Conservation (phyloP, 2,797 vertebrate genomes). For the Tapirus indicus region DNA sequence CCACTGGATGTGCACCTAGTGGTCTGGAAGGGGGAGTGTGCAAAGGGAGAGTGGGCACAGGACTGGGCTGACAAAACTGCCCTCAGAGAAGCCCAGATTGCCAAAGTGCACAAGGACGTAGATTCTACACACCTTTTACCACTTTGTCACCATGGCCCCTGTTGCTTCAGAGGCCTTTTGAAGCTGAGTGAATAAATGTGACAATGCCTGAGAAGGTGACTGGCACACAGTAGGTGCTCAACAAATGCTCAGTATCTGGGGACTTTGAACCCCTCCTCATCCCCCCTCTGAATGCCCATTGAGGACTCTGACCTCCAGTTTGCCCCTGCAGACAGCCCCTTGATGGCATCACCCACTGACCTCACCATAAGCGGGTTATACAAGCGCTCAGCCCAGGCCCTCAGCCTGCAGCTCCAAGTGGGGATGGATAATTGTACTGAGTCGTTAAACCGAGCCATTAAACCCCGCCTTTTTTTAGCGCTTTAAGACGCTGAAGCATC, state of each 20-base stretch:
- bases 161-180: background rate
- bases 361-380: background rate
- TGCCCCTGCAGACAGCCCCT: background rate
- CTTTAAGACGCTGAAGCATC: background rate
- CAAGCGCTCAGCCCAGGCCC: accelerated
- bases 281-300: background rate
- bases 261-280: background rate
- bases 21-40: background rate
- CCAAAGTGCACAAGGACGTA: background rate
- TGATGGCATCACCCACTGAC: too few species aligned
- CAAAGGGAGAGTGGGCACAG: background rate
- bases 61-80: background rate
- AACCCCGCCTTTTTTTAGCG: background rate
- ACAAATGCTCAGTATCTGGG: background rate
- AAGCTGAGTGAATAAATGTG: background rate
- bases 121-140: too few species aligned
- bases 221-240: background rate
- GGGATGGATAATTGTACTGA: background rate
- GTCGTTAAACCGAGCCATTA: background rate
- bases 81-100: accelerated
- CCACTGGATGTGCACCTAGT: accelerated
- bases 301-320: background rate
- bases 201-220: background rate
- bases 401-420: background rate
- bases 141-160: background rate